Conservation (phyloP, 92 coral and sea anemone species). For the Phymanthus crucifer region DNA sequence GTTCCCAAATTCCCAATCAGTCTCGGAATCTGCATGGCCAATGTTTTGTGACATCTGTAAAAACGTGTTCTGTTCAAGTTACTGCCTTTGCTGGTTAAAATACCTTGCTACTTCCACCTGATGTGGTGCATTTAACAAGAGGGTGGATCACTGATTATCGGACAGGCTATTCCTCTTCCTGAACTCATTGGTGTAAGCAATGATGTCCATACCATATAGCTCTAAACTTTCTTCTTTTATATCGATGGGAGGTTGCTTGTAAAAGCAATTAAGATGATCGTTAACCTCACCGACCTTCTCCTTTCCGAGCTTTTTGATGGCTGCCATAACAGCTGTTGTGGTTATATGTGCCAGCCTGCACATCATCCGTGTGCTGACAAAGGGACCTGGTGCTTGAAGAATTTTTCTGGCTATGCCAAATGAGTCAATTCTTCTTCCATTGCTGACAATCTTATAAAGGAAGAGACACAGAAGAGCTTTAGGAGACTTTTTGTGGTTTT, state of each 20-base stretch:
- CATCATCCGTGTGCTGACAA: conserved; percentile 23
- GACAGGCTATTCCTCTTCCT: conserved; percentile 19
- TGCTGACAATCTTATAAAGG: conserved; percentile 30
- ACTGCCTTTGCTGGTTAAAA: neutral
- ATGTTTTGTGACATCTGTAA: too few relatives aligned
- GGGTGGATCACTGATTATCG: conserved; percentile 16
- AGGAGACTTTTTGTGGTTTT: neutral
- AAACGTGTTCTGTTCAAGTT: neutral
- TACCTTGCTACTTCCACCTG: conserved; percentile 25
- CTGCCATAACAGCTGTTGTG: conserved; percentile 13
- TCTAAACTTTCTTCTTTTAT: conserved; percentile 18
- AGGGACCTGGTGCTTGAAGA: conserved; percentile 30
- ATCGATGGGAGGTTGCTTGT: conserved; percentile 10
- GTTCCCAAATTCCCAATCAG: too few relatives aligned
- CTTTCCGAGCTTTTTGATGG: conserved; percentile 29
- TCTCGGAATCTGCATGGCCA: too few relatives aligned
- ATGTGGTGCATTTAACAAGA: conserved; percentile 28
- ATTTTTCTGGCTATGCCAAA: conserved; percentile 2
- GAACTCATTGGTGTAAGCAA: conserved; percentile 13
- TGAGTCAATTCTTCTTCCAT: conserved; percentile 1
- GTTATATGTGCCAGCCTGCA: conserved; percentile 32
- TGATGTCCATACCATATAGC: conserved; percentile 26
- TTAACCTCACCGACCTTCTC: conserved; percentile 16
- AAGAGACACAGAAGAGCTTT: neutral
- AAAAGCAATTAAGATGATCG: conserved; percentile 28